Percentiles rank a stretch among this genome's conserved stretches.
Evolutionary conservation across 2,888 invertebrate species (phyloP).

Genomic region (Lacanobia wlatinum): DNA sequence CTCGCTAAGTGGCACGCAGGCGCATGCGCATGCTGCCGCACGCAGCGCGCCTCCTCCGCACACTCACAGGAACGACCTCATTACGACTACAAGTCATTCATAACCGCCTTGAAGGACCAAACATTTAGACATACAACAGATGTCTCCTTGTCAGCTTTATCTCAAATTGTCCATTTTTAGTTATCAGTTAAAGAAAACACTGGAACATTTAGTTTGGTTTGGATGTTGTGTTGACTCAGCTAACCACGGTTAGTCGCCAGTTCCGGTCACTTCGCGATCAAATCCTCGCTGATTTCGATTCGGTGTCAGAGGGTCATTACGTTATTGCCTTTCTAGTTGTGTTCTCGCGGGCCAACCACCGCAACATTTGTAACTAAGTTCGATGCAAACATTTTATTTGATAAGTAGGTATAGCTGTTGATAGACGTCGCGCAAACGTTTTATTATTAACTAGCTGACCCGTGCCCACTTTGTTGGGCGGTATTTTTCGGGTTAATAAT

Average conservation of each 20-base stretch:
- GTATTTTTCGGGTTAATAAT: too few species aligned
- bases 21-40: background rate
- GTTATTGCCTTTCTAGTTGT: slow-evolving; percentile 10
- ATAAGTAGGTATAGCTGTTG: too few species aligned
- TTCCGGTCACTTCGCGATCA: background rate
- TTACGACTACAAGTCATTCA: background rate
- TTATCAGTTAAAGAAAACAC: background rate
- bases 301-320: background rate
- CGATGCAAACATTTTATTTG: background rate
- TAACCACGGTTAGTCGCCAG: background rate
- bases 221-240: background rate
- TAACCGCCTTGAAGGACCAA: background rate
- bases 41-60: too few species aligned
- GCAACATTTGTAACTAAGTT: background rate
- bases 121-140: background rate
- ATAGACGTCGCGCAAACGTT: too few species aligned
- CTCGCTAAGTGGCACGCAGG: background rate
- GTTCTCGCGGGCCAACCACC: background rate
- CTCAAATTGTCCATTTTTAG: background rate
- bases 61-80: background rate
- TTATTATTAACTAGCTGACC: background rate
- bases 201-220: background rate
- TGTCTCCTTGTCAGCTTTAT: background rate
- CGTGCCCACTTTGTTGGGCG: too few species aligned
- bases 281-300: background rate